Conservation (phyloP, 2,888 invertebrate genomes). For the Neoascia interrupta region DNA sequence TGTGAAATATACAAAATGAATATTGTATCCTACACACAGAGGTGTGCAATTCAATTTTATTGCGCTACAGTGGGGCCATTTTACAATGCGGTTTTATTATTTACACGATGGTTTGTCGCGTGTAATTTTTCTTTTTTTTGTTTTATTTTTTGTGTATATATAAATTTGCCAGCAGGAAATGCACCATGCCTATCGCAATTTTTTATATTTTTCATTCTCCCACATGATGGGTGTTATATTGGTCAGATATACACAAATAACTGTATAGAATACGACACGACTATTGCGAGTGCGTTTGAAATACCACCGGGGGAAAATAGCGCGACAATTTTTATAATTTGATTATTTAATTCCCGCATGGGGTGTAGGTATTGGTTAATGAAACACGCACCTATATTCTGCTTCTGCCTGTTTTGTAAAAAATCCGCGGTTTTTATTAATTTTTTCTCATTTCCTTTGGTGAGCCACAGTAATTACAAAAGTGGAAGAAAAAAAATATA, state of each 20-base stretch:
- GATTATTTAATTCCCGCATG: conserved; percentile 76
- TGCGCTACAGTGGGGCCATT: conserved; percentile 71
- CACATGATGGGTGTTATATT: conserved; percentile 53
- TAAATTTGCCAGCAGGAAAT: conserved; percentile 65
- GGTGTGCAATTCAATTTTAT: conserved; percentile 73
- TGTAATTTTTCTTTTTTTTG: conserved; percentile 12
- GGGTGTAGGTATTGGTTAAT: too few relatives aligned
- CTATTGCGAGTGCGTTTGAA: conserved; percentile 53
- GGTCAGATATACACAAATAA: conserved; percentile 16
- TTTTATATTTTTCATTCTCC: conserved; percentile 37
- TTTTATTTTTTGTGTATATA: too few relatives aligned
- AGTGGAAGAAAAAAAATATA: conserved; percentile 11
- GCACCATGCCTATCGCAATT: conserved; percentile 54
- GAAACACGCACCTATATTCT: not conserved
- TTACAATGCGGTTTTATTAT: conserved; percentile 77
- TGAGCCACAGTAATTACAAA: conserved; percentile 58
- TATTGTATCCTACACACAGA: conserved; percentile 43
- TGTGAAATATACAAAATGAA: conserved; percentile 47
- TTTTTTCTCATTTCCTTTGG: conserved; percentile 42
- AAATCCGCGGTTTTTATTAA: conserved; percentile 45
- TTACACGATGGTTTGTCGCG: conserved; percentile 73
- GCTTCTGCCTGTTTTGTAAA: conserved; percentile 31
- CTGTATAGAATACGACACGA: too few relatives aligned
- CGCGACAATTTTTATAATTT: conserved; percentile 73
- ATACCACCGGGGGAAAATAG: conserved; percentile 45